These are phyloP conservation scores for Phyllotreta cruciferae DNA, from an alignment of 2,888 invertebrate species.

Conservation along the genomic window DNA sequence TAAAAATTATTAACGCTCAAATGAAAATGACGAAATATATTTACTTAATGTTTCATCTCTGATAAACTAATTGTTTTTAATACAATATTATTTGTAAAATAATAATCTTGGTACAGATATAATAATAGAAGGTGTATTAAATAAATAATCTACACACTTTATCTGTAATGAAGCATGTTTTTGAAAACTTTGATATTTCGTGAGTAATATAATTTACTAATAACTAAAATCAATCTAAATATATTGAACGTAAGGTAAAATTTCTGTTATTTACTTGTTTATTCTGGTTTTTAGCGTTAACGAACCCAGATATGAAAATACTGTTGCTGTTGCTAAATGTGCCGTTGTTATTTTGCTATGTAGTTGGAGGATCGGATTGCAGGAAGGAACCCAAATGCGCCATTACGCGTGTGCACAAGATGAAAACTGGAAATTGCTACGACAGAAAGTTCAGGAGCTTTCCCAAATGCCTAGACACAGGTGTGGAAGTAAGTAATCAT, in stretches of 20 bases:
- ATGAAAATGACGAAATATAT: no score
- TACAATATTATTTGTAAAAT: no score
- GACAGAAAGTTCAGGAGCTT: constrained; percentile 50
- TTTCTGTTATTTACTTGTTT: background rate
- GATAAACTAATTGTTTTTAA: no score
- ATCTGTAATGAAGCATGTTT: no score
- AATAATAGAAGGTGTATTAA: no score
- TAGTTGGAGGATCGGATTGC: constrained; percentile 32
- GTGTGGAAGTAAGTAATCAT: constrained; percentile 53
- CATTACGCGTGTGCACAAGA: constrained; percentile 47
- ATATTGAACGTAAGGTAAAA: background rate
- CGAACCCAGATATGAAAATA: constrained; percentile 24
- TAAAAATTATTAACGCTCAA: no score
- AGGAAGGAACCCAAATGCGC: constrained; percentile 46
- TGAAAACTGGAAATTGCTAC: constrained; percentile 55
- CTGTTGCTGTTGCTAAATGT: constrained; percentile 19
- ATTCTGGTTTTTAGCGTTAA: constrained; percentile 18
- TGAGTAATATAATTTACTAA: background rate
- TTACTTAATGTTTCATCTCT: no score
- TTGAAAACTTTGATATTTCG: no score
- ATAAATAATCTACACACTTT: no score
- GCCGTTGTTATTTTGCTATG: constrained; percentile 9
- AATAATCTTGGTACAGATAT: no score
- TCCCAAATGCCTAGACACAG: constrained; percentile 53
- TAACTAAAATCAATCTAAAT: background rate